A percentile compares a stretch with the other conserved stretches of the same genome.
Evolutionary conservation across 1,140 invertebrate genomes (phyloP).

Genomic region (Drosophila biarmipes): DNA sequence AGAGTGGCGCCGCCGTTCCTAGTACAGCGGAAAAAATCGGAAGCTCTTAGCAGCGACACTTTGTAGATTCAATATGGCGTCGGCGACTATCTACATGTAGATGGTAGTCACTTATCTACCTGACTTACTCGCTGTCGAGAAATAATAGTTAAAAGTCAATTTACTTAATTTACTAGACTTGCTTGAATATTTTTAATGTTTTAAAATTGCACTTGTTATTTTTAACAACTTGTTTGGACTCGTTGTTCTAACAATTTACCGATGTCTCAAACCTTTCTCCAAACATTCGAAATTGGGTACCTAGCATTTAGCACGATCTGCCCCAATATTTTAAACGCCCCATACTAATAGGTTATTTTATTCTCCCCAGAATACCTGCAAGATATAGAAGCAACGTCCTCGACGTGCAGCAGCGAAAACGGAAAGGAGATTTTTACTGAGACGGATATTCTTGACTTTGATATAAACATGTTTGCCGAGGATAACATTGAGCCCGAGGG

Average conservation of each 20-base stretch:
- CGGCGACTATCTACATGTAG: background rate
- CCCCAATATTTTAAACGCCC: background rate
- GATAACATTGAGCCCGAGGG: slow-evolving; percentile 60
- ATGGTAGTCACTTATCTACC: background rate
- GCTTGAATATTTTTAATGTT: background rate
- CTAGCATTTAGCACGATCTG: slow-evolving; percentile 5
- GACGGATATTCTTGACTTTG: slow-evolving; percentile 80
- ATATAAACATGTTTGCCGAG: slow-evolving; percentile 78
- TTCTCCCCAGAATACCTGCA: slow-evolving; percentile 79
- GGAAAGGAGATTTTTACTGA: slow-evolving; percentile 70
- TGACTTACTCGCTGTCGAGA: background rate
- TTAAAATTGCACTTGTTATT: background rate
- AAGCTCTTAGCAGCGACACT: background rate
- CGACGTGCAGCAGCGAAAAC: slow-evolving; percentile 70
- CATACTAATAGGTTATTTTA: slow-evolving; percentile 42
- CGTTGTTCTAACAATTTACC: background rate
- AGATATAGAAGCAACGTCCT: slow-evolving; percentile 72
- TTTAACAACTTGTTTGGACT: no score
- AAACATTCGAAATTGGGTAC: slow-evolving; percentile 10
- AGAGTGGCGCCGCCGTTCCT: slow-evolving; percentile 4
- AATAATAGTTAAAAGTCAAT: background rate
- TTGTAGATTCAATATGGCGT: slow-evolving; percentile 15
- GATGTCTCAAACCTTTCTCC: slow-evolving; percentile 4
- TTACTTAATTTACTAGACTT: background rate
- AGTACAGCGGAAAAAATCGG: slow-evolving; percentile 1